Evolutionary conservation across 2,797 vertebrate species (phyloP).

Genomic region (Perodicticus potto): DNA sequence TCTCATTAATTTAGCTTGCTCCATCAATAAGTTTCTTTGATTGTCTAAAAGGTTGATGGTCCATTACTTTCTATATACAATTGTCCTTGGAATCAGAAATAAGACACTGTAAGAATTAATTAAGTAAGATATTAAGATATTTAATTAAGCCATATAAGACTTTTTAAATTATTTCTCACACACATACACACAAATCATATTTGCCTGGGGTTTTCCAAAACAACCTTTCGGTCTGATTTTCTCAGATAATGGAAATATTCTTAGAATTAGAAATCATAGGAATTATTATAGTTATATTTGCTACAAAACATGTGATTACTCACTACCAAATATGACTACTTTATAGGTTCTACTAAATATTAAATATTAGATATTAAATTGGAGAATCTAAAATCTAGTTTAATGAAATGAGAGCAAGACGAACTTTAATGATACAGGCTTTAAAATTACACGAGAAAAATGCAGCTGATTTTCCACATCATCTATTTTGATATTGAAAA

Average conservation of each 20-base stretch:
- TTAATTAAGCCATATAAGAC: background rate
- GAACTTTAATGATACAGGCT: background rate
- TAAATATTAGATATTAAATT: background rate
- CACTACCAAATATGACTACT: background rate
- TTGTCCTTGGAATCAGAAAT: background rate
- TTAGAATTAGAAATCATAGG: background rate
- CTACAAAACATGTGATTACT: background rate
- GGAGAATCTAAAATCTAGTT: background rate
- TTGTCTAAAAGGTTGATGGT: background rate
- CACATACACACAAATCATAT: background rate
- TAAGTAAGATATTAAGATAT: background rate
- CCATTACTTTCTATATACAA: background rate
- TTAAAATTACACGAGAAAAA: background rate
- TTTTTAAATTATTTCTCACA: background rate
- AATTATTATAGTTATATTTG: background rate
- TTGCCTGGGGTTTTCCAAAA: background rate
- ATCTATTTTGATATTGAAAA: background rate
- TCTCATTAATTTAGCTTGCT: background rate
- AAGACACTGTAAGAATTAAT: background rate
- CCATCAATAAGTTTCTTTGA: background rate
- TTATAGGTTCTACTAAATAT: background rate
- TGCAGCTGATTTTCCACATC: background rate
- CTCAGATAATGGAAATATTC: background rate
- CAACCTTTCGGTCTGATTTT: background rate
- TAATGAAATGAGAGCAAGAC: background rate